Base-by-base conservation (phyloP, 2,888 invertebrate genomes). In the Cremastinae sp. region DNA sequence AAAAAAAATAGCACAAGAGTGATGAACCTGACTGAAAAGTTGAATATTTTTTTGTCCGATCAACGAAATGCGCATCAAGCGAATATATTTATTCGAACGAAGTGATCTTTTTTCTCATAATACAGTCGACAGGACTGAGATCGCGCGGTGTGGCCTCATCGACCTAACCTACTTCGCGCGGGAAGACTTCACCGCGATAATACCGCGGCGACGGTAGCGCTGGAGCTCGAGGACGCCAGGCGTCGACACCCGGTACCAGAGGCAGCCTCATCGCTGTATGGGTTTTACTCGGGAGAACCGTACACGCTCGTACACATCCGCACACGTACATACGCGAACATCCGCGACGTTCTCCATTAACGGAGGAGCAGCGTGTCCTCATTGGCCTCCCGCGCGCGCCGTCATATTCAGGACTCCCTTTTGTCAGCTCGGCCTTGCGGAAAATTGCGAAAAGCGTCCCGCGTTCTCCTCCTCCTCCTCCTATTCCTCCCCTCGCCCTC, bases 81-180 rank as follows among this genome's bases (percentile, higher is more conserved):
- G n/a, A n/a, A n/a, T n/a, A n/a, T n/a, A n/a, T n/a, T n/a, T n/a
- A n/a, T n/a, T n/a, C n/a, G n/a, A n/a, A n/a, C n/a, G n/a, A n/a
- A n/a, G n/a, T n/a, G n/a, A n/a, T n/a, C n/a, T n/a, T n/a, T n/a
- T n/a, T n/a, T n/a, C n/a, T n/a, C n/a, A n/a, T n/a, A n/a, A n/a
- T n/a, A n/a, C n/a, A 12, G 65, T 53, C 61, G 59, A 36, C 73
- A n/a, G 28, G 28, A 28, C 28, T 71, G 79, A 78, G 79, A 79
- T 78, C 83, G 82, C 80, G 80, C 82, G 81, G 28, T 28, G 85
- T 85, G 83, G 86, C 82, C 86, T 84, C 87, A 86, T 87, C 87
- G 87, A 87, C 86, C 86, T 87, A 86, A 86, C 87, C 87, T 85
- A 87, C 86, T 87, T 87, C 80, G 81, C 82, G 79, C 80, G 79